Evolutionary conservation across 2,113 vertebrate genomes (phyloP).

Genomic region (Dipodomys spectabilis): DNA sequence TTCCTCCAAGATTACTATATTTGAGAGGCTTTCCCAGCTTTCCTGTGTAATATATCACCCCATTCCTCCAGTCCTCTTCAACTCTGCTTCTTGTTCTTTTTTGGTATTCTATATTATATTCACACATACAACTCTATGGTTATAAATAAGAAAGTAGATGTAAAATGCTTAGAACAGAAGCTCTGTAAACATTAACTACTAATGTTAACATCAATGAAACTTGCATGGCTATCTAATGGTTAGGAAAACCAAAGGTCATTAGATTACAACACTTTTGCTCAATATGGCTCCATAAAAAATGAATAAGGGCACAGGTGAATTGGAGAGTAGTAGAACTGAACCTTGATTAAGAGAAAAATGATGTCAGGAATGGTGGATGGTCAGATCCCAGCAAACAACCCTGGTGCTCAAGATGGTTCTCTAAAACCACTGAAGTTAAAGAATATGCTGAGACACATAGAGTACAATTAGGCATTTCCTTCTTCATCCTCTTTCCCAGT

Average conservation of each 20-base stretch:
- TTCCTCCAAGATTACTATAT: slow-evolving; percentile 2
- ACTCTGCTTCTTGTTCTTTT: background rate
- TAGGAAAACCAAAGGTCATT: background rate
- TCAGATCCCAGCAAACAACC: background rate
- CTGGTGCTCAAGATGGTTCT: background rate
- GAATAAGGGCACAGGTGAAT: background rate
- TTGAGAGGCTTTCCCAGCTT: background rate
- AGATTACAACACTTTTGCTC: background rate
- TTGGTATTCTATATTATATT: background rate
- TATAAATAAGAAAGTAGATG: background rate
- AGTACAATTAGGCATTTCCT: background rate
- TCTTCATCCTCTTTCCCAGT: background rate
- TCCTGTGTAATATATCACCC: background rate
- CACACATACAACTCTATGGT: background rate
- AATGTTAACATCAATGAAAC: background rate
- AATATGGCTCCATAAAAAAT: background rate
- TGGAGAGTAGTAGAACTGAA: background rate
- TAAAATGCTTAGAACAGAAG: background rate
- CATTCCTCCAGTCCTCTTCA: no score
- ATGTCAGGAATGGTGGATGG: background rate
- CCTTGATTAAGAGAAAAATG: background rate
- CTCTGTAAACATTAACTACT: slow-evolving; percentile 15
- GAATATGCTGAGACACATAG: background rate
- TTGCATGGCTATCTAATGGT: background rate
- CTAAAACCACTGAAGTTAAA: background rate